Evolutionary conservation across 2,888 invertebrate genomes (phyloP), one percentile per base, ranked within the genome.

Genomic region (Xestobium rufovillosum): DNA sequence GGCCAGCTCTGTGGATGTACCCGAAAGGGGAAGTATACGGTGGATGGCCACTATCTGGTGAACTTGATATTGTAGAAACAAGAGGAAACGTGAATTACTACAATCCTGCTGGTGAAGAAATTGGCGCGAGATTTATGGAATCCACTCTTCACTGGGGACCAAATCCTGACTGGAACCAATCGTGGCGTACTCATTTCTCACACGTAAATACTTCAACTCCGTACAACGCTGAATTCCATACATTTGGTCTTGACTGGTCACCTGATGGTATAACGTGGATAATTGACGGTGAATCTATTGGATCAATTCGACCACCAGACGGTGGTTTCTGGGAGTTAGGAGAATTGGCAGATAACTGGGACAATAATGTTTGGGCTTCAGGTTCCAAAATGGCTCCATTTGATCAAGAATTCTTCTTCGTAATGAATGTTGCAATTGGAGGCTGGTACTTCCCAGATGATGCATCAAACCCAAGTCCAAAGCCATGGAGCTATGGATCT

Each of bases 131-230:
- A 49, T 70, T 72, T 55, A 67, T 69, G 4, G 71, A 70, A 11
- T 71, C 74, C 3, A 80, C 81, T 0, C 62, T 83, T 11, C 81
- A 82, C 60, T 83, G 71, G 60, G 82, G 82, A 2, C 79, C 80
- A 1, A 71, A 70, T 51, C 70, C 67, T 16, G 63, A 52, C 1
- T 51, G 68, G 14, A 76, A 78, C 51, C 71, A 64, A 6, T 76
- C 70, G 63, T 62, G 63, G 4, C 60, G 60, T 25, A 71, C 79
- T 2, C 72, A 73, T 50, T 73, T 68, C 64, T 45, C 56, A 23
- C 55, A 49, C 32, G 55, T 57, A 30, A 50, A 52, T 26, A n/a
- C n/a, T n/a, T 29, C 40, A 9, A 38, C 68, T 42, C 75, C 73
- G 1, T 76, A 67, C 49, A 65, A 77, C 55, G 59, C 53, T 14